A percentile compares a stretch with the other conserved stretches of the same genome.
Evolutionary conservation across 2,888 invertebrate species (phyloP).

Genomic region (Deilephila elpenor): DNA sequence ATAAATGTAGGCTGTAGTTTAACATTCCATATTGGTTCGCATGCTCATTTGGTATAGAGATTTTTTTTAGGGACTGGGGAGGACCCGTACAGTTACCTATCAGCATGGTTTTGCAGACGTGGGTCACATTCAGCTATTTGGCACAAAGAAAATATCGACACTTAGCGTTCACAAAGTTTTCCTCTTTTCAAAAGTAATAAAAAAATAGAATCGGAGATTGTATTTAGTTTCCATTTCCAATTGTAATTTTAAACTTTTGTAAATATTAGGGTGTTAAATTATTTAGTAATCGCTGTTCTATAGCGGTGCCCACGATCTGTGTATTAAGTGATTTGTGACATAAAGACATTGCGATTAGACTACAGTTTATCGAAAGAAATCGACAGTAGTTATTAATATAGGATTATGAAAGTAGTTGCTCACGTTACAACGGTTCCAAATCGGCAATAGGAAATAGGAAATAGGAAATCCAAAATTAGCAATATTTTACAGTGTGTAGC

Average conservation of each 20-base stretch:
- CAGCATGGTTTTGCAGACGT: conserved; percentile 4
- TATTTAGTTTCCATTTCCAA: too few relatives aligned
- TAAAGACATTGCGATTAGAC: conserved; percentile 28
- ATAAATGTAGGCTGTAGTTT: conserved; percentile 70
- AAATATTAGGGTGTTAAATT: not conserved
- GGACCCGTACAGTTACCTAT: conserved; percentile 1
- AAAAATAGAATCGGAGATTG: too few relatives aligned
- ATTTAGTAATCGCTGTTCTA: not conserved
- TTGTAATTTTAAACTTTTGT: not conserved
- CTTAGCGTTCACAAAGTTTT: not conserved
- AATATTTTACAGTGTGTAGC: conserved; percentile 13
- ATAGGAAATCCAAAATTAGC: conserved; percentile 2
- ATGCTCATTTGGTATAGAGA: conserved; percentile 41
- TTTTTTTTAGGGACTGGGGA: conserved; percentile 1
- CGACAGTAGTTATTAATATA: conserved; percentile 22
- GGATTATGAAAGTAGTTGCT: conserved; percentile 22
- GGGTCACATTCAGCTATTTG: not conserved
- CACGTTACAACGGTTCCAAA: conserved; percentile 11
- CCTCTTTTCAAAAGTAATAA: too few relatives aligned
- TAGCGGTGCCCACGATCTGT: conserved; percentile 2
- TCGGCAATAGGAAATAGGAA: conserved; percentile 19
- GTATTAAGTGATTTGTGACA: not conserved
- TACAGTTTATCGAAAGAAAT: conserved; percentile 21
- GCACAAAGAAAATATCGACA: not conserved
- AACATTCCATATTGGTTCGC: conserved; percentile 68